These are phyloP conservation scores for Melangyna quadrimaculata DNA, from an alignment of 2,888 invertebrate genomes.

Conservation along the genomic window DNA sequence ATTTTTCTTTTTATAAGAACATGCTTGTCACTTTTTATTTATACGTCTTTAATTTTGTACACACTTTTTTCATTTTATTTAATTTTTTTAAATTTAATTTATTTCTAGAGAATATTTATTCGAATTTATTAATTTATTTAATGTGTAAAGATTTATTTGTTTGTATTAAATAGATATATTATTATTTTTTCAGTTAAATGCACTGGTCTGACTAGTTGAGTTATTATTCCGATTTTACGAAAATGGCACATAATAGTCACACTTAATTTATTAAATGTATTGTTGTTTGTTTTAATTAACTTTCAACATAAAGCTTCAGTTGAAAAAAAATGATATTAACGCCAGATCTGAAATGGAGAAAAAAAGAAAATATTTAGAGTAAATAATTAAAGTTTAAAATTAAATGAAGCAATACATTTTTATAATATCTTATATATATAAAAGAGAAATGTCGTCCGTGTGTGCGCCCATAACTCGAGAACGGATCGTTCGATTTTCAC, in stretches of 20 bases:
- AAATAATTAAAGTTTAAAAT: no score
- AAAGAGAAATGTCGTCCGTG: no score
- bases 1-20: background rate
- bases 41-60: background rate
- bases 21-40: background rate
- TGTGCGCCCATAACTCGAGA: no score
- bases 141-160: background rate
- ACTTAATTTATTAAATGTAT: background rate
- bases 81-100: background rate
- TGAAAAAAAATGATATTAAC: background rate
- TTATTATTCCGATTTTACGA: slow-evolving; percentile 43
- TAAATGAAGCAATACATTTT: no score
- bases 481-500: no score
- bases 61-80: background rate
- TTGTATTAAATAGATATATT: background rate
- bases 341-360: slow-evolving; percentile 11
- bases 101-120: background rate
- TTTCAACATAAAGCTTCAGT: background rate
- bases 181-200: slow-evolving; percentile 38
- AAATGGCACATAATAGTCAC: slow-evolving; percentile 54
- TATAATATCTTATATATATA: no score
- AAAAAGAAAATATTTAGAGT: background rate
- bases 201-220: slow-evolving; percentile 59
- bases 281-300: background rate
- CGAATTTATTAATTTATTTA: background rate